Evolutionary conservation across 2,797 vertebrate species (phyloP), one percentile per base, ranked within the genome.

Genomic region (Champsocephalus esox): DNA sequence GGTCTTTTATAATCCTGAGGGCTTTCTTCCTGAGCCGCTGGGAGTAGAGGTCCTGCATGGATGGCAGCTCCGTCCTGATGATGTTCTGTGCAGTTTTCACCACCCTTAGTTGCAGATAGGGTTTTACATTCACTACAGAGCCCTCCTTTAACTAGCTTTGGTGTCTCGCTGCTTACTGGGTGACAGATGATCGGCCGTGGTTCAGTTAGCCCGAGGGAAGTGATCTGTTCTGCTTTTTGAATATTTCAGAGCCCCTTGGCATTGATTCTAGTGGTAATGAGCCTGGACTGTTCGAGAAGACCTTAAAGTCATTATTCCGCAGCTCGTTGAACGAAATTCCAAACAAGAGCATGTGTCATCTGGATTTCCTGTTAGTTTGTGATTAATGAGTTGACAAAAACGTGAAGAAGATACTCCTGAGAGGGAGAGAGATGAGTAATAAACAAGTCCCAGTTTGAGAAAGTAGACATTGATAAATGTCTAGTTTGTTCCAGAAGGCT

Each of bases 211-310:
- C 79, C 2, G 16, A 64, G 81, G 86, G 81, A 68, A 59, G 76
- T 83, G 82, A 91, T 92, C 84, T 86, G 84, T 86, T 88, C 87
- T 79, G 68, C 78, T 79, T 86, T 90, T 80, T 90, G 82, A 92
- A 92, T 93, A 91, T 93, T 92, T 93, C 81, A 92, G 77, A 85
- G 79, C 80, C 75, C 34, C 85, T 73, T 92, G 85, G 87, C 87
- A 84, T 89, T 91, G 88, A 79, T 52, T 88, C 77, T 78, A 49
- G 85, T 90, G 46, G 85, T 90, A 91, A 93, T 88, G 81, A 92
- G 81, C 76, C 77, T 50, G 77, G 88, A 84, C 73, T 79, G 70
- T 73, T 67, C 79, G 66, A 70, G 49, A 71, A 85, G 81, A 87
- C 74, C 76, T 44, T 63, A 46, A 72, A 79, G 61, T 63, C 74